Evolutionary conservation across 2,113 vertebrate species (phyloP).

Genomic region (Gopherus evgoodei): DNA sequence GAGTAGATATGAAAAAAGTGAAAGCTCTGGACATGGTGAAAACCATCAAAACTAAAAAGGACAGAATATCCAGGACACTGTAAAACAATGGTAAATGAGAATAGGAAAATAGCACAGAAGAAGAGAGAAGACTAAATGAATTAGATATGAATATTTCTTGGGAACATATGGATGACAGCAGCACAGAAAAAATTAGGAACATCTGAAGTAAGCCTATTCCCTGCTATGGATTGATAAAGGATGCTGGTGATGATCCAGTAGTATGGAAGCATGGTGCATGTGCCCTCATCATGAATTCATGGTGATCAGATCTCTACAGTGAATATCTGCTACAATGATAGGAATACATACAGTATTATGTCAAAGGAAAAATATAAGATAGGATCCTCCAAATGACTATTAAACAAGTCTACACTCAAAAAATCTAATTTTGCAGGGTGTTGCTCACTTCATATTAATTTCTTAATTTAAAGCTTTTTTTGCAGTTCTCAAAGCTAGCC

Average conservation of each 20-base stretch:
- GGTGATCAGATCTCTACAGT: neutral
- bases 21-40: neutral
- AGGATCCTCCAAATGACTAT: neutral
- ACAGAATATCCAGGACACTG: neutral
- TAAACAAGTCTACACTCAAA: rapidly evolving
- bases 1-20: conserved; percentile 19
- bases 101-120: neutral
- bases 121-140: neutral
- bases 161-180: neutral
- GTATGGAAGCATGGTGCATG: neutral
- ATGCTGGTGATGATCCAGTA: neutral
- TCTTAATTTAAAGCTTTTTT: neutral
- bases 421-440: rapidly evolving
- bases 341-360: neutral
- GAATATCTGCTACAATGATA: neutral
- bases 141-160: conserved; percentile 6
- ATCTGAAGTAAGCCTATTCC: conserved; percentile 7
- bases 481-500: neutral
- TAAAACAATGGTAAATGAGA: neutral
- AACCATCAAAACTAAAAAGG: neutral
- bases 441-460: neutral
- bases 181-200: conserved; percentile 11
- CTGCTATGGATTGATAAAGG: conserved; percentile 6
- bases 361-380: neutral
- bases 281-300: neutral